Conservation (phyloP, 2,113 vertebrate genomes). For the Australoheros scitulus region DNA sequence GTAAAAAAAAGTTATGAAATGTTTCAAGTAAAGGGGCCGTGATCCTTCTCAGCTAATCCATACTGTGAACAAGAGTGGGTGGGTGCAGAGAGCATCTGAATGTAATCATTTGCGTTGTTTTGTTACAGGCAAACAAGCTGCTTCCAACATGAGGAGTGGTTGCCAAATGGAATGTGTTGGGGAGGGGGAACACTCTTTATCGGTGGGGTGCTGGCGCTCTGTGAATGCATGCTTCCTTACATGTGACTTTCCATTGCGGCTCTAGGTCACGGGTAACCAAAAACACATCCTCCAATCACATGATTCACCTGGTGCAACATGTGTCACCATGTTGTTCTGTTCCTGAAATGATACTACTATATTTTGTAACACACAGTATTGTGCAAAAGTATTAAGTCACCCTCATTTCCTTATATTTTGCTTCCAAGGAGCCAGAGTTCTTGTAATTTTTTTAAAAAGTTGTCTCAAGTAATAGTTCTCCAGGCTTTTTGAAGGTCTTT, state of each 20-base stretch:
- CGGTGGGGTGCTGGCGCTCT: background rate
- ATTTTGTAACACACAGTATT: background rate
- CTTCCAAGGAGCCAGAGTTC: background rate
- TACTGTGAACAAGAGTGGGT: conserved; percentile 34
- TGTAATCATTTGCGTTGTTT: conserved; percentile 53
- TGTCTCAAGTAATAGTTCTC: background rate
- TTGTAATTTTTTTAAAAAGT: too few species aligned
- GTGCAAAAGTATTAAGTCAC: background rate
- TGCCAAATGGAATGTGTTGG: conserved; percentile 14
- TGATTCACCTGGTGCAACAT: background rate
- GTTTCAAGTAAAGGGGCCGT: conserved; percentile 4
- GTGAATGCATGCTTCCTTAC: background rate
- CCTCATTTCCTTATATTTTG: background rate
- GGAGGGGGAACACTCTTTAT: background rate
- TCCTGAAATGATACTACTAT: background rate
- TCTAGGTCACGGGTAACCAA: background rate
- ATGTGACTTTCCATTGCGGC: conserved; percentile 51
- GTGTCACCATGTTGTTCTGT: background rate
- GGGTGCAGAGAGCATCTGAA: conserved; percentile 53
- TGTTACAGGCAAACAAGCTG: background rate
- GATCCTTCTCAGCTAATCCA: conserved; percentile 63
- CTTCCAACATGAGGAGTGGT: background rate
- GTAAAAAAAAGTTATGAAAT: conserved; percentile 36
- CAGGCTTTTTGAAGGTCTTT: background rate
- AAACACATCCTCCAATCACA: background rate